Evolutionary conservation across 2,113 vertebrate species (phyloP).

Genomic region (Thalassoma bifasciatum): DNA sequence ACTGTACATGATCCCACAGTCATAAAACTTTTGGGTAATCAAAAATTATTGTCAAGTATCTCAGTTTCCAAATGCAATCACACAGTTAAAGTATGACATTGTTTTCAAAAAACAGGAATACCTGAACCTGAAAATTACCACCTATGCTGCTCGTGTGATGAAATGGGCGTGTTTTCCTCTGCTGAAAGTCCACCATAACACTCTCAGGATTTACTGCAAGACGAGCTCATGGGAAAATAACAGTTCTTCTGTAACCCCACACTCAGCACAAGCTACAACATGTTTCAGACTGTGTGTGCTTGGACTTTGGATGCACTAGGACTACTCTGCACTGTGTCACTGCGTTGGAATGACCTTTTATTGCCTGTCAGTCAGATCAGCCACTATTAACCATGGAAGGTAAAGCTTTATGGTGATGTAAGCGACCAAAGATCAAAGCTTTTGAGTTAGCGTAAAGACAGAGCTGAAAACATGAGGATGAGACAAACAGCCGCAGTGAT

Average conservation of each 20-base stretch:
- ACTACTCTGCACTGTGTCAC: constrained; percentile 3
- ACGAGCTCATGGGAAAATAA: constrained; percentile 27
- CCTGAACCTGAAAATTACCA: constrained; percentile 22
- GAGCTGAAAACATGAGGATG: constrained; percentile 6
- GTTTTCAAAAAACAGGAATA: constrained; percentile 19
- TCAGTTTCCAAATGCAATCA: too few species aligned
- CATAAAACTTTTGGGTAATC: too few species aligned
- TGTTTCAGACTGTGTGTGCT: constrained; percentile 10
- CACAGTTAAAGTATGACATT: too few species aligned
- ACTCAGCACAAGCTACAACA: background rate
- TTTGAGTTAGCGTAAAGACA: constrained; percentile 26
- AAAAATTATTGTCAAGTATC: too few species aligned
- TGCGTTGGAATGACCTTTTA: constrained; percentile 27
- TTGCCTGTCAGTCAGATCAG: constrained; percentile 13
- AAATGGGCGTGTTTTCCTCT: constrained; percentile 20
- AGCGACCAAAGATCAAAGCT: constrained; percentile 38
- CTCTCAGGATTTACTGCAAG: constrained; percentile 8
- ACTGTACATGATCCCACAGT: too few species aligned
- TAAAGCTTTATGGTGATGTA: constrained; percentile 14
- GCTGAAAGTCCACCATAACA: constrained; percentile 33
- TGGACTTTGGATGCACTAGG: constrained; percentile 39
- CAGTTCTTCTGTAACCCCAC: background rate
- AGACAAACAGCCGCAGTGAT: constrained; percentile 13
- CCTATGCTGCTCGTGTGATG: background rate
- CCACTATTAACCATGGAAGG: background rate